phyloP scores from a whole-genome alignment of 2,113 vertebrate species.

The Microtus oregoni region DNA sequence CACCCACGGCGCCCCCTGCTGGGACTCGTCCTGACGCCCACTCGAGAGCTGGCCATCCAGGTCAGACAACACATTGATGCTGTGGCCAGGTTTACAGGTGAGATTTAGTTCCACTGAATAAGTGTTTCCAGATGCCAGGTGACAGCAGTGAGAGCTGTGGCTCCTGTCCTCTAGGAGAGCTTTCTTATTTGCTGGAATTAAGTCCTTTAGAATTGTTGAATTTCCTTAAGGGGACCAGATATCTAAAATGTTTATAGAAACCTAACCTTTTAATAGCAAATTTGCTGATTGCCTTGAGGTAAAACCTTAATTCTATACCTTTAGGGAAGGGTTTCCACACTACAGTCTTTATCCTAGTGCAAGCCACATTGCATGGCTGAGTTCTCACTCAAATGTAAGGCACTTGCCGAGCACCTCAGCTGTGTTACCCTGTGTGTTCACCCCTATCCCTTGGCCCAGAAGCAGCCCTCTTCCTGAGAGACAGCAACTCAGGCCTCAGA shows the following conservation, averaged over 20 bases:
- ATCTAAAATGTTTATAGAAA: neutral
- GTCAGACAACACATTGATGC: constrained; percentile 98
- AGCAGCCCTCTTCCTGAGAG: neutral
- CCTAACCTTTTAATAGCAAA: neutral
- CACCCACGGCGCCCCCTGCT: constrained; percentile 88
- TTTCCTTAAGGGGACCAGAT: neutral
- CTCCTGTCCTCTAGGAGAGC: neutral
- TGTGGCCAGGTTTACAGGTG: constrained; percentile 94
- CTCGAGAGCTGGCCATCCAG: constrained; percentile 97
- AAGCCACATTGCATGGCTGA: neutral
- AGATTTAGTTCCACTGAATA: neutral
- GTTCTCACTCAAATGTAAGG: neutral
- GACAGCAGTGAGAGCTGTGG: neutral
- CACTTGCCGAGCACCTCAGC: neutral
- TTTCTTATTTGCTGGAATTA: neutral
- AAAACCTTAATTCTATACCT: neutral
- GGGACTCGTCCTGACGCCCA: constrained; percentile 95
- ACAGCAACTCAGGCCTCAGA: too few species aligned
- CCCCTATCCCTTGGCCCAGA: neutral
- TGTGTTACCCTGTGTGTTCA: neutral
- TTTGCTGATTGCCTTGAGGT: neutral
- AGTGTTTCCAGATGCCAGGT: neutral
- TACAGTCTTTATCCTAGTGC: neutral
- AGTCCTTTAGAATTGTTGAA: neutral
- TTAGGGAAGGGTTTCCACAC: neutral